Evolutionary conservation across 1,140 invertebrate genomes (phyloP).

Genomic region (Drosophila sucinea): DNA sequence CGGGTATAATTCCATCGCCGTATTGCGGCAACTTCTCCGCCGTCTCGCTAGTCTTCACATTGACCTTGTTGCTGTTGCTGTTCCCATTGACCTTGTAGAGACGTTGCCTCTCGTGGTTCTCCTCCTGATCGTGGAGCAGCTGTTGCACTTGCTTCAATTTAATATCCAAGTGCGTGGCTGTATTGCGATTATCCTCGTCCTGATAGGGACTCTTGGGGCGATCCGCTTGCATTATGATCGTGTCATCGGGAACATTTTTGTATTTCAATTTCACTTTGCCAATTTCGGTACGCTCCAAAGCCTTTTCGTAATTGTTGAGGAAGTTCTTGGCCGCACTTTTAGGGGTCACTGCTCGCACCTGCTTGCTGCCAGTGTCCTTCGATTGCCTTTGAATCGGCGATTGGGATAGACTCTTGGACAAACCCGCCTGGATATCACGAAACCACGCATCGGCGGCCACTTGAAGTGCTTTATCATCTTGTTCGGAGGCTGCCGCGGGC

Average conservation of each 20-base stretch:
- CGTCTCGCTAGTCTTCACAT: background rate
- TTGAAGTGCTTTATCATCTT: conserved; percentile 31
- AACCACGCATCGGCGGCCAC: conserved; percentile 59
- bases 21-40: conserved; percentile 7
- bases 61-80: background rate
- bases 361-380: background rate
- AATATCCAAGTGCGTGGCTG: conserved; percentile 8
- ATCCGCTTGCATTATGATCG: background rate
- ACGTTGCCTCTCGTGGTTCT: background rate
- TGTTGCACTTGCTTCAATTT: conserved; percentile 37
- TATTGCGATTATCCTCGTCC: background rate
- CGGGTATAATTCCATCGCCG: conserved; percentile 21
- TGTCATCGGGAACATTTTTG: conserved; percentile 17
- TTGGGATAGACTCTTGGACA: background rate
- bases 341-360: background rate
- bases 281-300: conserved; percentile 40
- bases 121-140: conserved; percentile 22
- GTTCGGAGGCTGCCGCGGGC: background rate
- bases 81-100: background rate
- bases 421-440: conserved; percentile 31
- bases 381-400: background rate
- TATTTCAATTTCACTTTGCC: conserved; percentile 56
- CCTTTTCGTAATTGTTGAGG: conserved; percentile 21
- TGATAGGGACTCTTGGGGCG: background rate
- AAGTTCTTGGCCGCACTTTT: background rate